Percentiles rank a stretch among this genome's conserved stretches.
Conservation (phyloP, 2,113 vertebrate genomes). For the Todiramphus chloris region DNA sequence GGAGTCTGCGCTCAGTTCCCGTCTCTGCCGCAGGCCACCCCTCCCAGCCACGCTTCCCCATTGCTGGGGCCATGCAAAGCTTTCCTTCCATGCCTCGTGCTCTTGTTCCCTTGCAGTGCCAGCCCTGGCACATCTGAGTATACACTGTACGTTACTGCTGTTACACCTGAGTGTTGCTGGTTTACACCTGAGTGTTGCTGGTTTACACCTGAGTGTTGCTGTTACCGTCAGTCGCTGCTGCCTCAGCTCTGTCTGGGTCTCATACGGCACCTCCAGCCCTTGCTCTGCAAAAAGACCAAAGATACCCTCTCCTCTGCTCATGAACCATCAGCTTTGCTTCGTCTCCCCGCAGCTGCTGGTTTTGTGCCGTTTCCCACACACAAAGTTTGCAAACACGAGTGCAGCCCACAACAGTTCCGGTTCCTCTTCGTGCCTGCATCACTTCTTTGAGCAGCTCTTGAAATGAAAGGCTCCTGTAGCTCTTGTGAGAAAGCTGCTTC, state of each 20-base stretch:
- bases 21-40: neutral
- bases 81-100: neutral
- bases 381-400: fast-evolving
- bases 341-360: neutral
- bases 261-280: neutral
- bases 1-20: neutral
- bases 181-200: too few relatives aligned
- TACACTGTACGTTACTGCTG: too few relatives aligned
- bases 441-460: fast-evolving
- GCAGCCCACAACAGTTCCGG: neutral
- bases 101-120: too few relatives aligned
- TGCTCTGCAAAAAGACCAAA: neutral
- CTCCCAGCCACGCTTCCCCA: neutral
- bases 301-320: neutral
- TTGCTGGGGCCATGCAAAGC: neutral
- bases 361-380: neutral
- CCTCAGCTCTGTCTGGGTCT: neutral
- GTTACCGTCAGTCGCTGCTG: neutral
- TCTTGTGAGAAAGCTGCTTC: neutral
- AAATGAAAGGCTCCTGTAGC: neutral
- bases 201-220: too few relatives aligned
- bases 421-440: neutral
- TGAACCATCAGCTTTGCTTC: neutral
- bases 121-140: neutral
- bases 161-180: too few relatives aligned